A percentile compares a stretch with the other conserved stretches of the same genome.
Evolutionary conservation across 1,140 invertebrate species (phyloP).

Genomic region (Drosophila auraria): DNA sequence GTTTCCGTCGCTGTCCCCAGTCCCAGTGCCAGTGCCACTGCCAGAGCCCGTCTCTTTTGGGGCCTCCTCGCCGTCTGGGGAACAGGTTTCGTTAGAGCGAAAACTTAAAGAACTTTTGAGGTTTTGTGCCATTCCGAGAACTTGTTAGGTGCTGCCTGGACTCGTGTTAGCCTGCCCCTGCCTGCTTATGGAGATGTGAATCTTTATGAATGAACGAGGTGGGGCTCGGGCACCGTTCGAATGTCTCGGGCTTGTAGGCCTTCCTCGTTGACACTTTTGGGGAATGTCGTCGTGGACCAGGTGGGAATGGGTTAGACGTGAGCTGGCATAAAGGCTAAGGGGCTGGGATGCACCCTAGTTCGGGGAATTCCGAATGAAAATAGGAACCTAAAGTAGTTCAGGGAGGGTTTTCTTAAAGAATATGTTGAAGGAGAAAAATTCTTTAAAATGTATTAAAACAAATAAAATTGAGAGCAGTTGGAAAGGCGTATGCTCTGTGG

Average conservation of each 20-base stretch:
- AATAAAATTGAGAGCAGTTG: too few species aligned
- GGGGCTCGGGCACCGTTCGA: constrained; percentile 11
- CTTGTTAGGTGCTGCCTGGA: constrained; percentile 60
- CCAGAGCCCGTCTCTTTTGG: constrained; percentile 4
- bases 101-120: constrained; percentile 48
- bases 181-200: constrained; percentile 58
- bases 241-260: constrained; percentile 25
- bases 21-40: not conserved
- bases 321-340: constrained; percentile 38
- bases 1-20: constrained; percentile 10
- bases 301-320: constrained; percentile 65
- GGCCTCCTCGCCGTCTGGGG: constrained; percentile 5
- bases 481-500: not conserved
- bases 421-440: too few species aligned
- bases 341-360: constrained; percentile 3
- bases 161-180: constrained; percentile 29
- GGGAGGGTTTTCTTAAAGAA: not conserved
- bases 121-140: constrained; percentile 66
- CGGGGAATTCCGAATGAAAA: constrained; percentile 8
- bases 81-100: constrained; percentile 62
- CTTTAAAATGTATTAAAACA: too few species aligned
- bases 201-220: constrained; percentile 71
- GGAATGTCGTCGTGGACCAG: constrained; percentile 24
- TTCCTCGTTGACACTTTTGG: constrained; percentile 49
- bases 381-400: not conserved